Conservation (phyloP, 2,113 vertebrate species). For the Hylia prasina region DNA sequence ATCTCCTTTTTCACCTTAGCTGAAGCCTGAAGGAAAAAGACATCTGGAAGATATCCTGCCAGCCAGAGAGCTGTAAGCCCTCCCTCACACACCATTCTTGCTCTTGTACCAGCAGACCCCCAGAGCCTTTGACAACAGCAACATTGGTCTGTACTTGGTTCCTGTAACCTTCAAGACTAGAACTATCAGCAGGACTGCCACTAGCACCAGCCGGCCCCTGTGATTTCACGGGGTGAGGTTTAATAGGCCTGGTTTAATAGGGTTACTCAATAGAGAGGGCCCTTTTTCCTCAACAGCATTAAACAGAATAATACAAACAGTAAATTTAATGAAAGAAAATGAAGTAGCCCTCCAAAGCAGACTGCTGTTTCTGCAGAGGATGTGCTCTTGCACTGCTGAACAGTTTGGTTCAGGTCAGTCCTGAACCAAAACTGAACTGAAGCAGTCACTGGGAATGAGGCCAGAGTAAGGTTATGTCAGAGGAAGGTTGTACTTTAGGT, state of each 20-base stretch:
- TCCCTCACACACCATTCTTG: neutral
- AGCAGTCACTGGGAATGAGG: neutral
- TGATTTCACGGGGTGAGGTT: neutral
- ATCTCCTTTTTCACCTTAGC: neutral
- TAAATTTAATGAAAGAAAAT: neutral
- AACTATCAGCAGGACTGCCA: neutral
- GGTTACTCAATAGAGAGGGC: neutral
- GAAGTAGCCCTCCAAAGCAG: neutral
- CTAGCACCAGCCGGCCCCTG: neutral
- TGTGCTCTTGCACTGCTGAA: neutral
- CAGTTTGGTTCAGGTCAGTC: neutral
- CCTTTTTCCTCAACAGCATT: neutral
- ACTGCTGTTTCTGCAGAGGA: neutral
- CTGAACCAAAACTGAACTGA: too few species aligned
- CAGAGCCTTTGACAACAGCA: neutral
- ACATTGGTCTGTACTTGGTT: neutral
- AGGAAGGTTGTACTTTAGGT: neutral
- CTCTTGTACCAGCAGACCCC: neutral
- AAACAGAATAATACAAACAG: neutral
- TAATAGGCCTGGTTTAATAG: neutral
- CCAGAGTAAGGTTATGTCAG: neutral
- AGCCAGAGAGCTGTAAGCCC: neutral
- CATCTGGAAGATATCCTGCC: neutral
- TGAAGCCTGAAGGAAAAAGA: neutral
- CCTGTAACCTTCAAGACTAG: neutral